phyloP scores from a whole-genome alignment of 2,797 vertebrate genomes.

The Rhinichthys osculus region DNA sequence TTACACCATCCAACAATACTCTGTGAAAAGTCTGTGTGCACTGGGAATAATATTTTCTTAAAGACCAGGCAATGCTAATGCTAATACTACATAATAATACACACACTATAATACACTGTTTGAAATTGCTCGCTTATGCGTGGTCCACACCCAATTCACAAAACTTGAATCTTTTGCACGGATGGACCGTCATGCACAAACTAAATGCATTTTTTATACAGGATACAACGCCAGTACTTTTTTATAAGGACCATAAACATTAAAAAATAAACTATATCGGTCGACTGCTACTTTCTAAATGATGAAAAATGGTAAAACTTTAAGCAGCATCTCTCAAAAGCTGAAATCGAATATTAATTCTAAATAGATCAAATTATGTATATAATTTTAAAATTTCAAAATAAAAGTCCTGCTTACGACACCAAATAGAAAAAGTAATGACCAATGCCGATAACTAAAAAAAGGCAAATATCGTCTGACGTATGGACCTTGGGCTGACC shows the following conservation, averaged over 20 bases:
- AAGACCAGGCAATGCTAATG: no score
- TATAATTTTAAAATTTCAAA: neutral
- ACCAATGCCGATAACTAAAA: neutral
- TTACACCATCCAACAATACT: no score
- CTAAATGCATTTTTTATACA: no score
- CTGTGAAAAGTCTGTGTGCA: no score
- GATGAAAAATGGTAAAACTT: neutral
- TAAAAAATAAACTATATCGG: neutral
- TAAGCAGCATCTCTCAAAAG: neutral
- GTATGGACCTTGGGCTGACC: neutral
- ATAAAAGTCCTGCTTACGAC: neutral
- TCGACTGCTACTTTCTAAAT: neutral
- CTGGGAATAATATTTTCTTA: no score
- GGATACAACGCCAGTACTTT: no score
- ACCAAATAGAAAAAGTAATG: neutral
- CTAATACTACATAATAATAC: no score
- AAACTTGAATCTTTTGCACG: no score
- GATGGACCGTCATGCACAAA: no score
- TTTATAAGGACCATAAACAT: neutral
- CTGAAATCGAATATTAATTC: neutral
- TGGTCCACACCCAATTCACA: no score
- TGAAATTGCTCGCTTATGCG: no score
- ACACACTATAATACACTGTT: no score
- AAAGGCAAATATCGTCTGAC: neutral
- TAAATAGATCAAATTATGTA: neutral